phyloP scores from a whole-genome alignment of 2,888 invertebrate genomes.

The Melanostoma scalare region DNA sequence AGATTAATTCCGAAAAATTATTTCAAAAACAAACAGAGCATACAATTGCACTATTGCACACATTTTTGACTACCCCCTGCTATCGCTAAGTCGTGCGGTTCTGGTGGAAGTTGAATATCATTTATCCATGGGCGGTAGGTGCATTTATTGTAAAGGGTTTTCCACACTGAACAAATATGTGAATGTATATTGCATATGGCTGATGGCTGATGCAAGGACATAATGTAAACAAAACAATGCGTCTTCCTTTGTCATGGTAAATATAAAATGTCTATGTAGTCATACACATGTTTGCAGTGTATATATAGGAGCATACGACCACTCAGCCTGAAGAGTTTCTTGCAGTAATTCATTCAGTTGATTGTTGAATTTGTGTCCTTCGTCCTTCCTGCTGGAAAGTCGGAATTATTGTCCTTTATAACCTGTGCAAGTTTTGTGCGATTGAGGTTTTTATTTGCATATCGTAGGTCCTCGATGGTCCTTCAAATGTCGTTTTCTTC shows the following conservation, averaged over 20 bases:
- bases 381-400: conserved; percentile 35
- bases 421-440: conserved; percentile 17
- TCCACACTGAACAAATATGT: conserved; percentile 14
- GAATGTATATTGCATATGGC: conserved; percentile 1
- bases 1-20: conserved; percentile 27
- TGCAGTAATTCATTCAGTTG: conserved; percentile 52
- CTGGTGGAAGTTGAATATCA: conserved; percentile 20
- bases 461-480: conserved; percentile 36
- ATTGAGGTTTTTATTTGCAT: conserved; percentile 58
- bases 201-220: conserved; percentile 3
- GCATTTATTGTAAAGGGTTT: conserved; percentile 23
- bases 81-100: conserved; percentile 13
- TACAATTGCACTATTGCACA: conserved; percentile 18
- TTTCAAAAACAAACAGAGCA: conserved; percentile 43
- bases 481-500: conserved; percentile 36
- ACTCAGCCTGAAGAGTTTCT: conserved; percentile 11
- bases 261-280: background rate
- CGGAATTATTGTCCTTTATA: conserved; percentile 12
- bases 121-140: conserved; percentile 20
- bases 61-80: conserved; percentile 7
- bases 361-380: conserved; percentile 61
- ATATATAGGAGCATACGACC: background rate
- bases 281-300: background rate
- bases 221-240: conserved; percentile 50
- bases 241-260: conserved; percentile 50